Evolutionary conservation across 2,888 invertebrate species (phyloP).

Genomic region (Mamestra brassicae): DNA sequence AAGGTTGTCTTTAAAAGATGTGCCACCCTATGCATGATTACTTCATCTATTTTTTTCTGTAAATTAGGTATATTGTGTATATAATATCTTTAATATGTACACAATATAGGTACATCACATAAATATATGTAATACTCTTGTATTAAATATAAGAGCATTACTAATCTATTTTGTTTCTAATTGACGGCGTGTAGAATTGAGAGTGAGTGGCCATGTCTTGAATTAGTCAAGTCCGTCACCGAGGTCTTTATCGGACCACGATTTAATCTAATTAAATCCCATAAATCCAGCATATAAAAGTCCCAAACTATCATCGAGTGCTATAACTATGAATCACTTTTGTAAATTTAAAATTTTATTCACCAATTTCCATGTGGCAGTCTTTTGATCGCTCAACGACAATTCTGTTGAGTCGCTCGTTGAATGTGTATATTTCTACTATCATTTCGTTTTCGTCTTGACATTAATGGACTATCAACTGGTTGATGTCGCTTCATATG

Average conservation of each 20-base stretch:
- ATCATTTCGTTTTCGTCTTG: constrained; percentile 73
- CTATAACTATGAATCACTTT: constrained; percentile 50
- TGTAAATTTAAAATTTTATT: constrained; percentile 50
- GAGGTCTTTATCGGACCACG: constrained; percentile 49
- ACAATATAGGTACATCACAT: no score
- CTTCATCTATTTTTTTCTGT: no score
- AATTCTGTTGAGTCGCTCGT: constrained; percentile 67
- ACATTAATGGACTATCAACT: constrained; percentile 81
- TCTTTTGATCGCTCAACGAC: constrained; percentile 60
- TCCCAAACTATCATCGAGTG: constrained; percentile 47
- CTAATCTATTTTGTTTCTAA: background rate
- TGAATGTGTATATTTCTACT: constrained; percentile 69
- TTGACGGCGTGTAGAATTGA: constrained; percentile 8
- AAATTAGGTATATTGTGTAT: no score
- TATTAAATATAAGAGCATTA: no score
- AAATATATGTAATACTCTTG: no score
- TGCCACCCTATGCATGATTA: no score
- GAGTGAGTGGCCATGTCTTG: constrained; percentile 10
- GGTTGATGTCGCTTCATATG: constrained; percentile 71
- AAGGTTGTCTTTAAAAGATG: no score
- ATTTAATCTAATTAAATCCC: constrained; percentile 51
- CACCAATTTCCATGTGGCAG: constrained; percentile 30
- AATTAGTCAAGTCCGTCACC: constrained; percentile 41
- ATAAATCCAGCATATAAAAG: constrained; percentile 51
- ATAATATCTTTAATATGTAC: no score